Conservation (phyloP, 2,797 vertebrate species). For the Galagoides demidoff region DNA sequence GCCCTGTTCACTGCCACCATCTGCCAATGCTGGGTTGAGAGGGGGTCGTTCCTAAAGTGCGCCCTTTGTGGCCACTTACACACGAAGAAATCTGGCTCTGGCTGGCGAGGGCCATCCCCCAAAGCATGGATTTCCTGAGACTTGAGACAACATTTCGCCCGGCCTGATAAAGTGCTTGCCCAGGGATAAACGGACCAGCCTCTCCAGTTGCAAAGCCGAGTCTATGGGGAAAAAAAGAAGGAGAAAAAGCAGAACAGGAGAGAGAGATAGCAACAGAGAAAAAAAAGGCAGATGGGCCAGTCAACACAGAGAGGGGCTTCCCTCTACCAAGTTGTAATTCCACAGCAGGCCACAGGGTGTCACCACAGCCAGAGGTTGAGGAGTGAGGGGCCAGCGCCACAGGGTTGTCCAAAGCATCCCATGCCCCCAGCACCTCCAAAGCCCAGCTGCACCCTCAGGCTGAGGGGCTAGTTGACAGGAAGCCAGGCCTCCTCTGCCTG, state of each 20-base stretch:
- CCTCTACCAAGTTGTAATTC: conserved; percentile 18
- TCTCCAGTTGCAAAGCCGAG: conserved; percentile 62
- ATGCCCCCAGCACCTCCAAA: rapidly evolving
- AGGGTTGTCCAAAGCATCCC: neutral
- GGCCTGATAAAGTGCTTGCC: conserved; percentile 56
- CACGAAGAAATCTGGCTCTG: conserved; percentile 44
- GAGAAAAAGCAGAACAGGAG: conserved; percentile 53
- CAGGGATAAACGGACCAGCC: conserved; percentile 23
- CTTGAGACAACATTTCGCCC: conserved; percentile 57
- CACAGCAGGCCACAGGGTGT: conserved; percentile 9
- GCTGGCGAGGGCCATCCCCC: conserved; percentile 55
- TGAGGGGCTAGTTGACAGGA: neutral
- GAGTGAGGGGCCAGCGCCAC: neutral
- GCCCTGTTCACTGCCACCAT: neutral
- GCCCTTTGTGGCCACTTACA: conserved; percentile 40
- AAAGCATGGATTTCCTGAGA: conserved; percentile 62
- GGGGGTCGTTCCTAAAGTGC: neutral
- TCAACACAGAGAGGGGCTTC: neutral
- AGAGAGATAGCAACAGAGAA: conserved; percentile 40
- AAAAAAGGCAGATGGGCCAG: neutral
- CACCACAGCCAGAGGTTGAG: conserved; percentile 54
- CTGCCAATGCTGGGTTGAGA: neutral
- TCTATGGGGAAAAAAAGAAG: conserved; percentile 15
- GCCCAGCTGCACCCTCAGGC: too few relatives aligned
- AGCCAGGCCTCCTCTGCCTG: neutral